Evolutionary conservation across 2,888 invertebrate genomes (phyloP).

Genomic region (Prosopocoilus inquinatus): DNA sequence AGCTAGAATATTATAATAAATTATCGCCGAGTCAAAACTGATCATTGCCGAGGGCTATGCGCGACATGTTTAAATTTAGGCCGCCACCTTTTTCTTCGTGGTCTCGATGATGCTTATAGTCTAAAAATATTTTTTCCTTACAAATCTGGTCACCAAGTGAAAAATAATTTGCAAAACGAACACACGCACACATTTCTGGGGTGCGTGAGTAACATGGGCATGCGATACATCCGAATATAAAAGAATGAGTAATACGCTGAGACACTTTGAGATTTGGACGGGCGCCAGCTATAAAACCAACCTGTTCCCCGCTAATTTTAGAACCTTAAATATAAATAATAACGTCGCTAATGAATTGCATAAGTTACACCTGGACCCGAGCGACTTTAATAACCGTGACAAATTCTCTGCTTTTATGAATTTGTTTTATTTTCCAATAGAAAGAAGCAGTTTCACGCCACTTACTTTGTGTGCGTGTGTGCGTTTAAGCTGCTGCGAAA

Average conservation of each 20-base stretch:
- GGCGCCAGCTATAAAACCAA: conserved; percentile 16
- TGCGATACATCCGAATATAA: background rate
- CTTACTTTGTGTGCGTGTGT: background rate
- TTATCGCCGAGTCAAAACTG: too few relatives aligned
- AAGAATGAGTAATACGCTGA: conserved; percentile 14
- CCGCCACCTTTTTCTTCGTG: too few relatives aligned
- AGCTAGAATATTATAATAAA: too few relatives aligned
- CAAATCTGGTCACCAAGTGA: conserved; percentile 11
- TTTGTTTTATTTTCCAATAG: background rate
- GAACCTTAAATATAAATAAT: conserved; percentile 20
- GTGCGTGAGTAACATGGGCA: conserved; percentile 14
- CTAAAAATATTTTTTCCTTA: background rate
- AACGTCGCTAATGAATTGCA: conserved; percentile 20
- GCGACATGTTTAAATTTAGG: too few relatives aligned
- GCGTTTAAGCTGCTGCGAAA: background rate
- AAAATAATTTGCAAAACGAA: conserved; percentile 10
- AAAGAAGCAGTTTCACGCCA: background rate
- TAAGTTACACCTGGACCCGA: conserved; percentile 15
- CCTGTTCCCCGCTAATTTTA: conserved; percentile 14
- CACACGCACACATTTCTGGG: conserved; percentile 7
- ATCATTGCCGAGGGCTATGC: too few relatives aligned
- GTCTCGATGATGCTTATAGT: background rate
- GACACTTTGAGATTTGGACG: conserved; percentile 5
- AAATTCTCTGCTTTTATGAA: background rate
- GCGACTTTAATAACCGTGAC: background rate